Conservation (phyloP, 2,797 vertebrate species). For the Netta rufina region DNA sequence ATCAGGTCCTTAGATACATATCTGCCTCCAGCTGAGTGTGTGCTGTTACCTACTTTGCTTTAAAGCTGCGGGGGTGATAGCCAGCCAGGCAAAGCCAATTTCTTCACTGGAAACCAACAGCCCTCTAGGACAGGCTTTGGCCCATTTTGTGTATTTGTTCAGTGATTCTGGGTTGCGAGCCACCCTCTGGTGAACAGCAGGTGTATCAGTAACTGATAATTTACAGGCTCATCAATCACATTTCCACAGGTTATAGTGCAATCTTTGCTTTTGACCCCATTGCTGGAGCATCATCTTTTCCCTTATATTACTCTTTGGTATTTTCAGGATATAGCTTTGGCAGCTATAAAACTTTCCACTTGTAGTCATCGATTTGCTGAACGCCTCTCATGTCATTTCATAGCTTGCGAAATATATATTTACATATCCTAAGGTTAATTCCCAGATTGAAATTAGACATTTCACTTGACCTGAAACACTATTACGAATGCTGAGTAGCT, state of each 20-base stretch:
- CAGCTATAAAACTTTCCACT: conserved; percentile 64
- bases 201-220: background rate
- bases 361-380: conserved; percentile 41
- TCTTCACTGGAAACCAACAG: background rate
- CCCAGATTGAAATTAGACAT: conserved; percentile 35
- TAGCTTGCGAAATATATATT: conserved; percentile 37
- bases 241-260: conserved; percentile 47
- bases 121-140: conserved; percentile 21
- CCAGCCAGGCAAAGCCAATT: background rate
- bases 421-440: conserved; percentile 40
- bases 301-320: conserved; percentile 75
- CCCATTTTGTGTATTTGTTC: background rate
- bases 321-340: conserved; percentile 75
- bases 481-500: conserved; percentile 3
- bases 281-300: conserved; percentile 23
- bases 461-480: conserved; percentile 62
- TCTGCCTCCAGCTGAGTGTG: conserved; percentile 29
- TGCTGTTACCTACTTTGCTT: background rate
- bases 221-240: background rate
- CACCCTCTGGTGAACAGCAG: background rate
- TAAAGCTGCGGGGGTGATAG: conserved; percentile 16
- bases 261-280: conserved; percentile 44
- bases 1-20: background rate
- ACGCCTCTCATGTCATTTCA: background rate
- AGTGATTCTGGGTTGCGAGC: background rate